Percentiles rank a stretch among this genome's conserved stretches.
Evolutionary conservation across 2,113 vertebrate species (phyloP).

Genomic region (Scortum barcoo): DNA sequence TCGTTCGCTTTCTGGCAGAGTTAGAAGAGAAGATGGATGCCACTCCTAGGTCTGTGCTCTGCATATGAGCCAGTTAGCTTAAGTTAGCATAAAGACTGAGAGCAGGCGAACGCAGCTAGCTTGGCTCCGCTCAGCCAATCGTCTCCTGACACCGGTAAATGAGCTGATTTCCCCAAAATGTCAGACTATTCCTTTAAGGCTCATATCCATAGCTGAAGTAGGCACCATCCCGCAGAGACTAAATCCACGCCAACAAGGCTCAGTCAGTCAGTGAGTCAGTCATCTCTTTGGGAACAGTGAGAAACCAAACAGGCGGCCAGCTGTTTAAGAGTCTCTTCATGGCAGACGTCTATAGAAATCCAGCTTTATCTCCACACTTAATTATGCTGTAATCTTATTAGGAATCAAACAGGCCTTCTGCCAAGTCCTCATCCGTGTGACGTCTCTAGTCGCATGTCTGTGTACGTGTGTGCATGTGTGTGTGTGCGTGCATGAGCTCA

Average conservation of each 20-base stretch:
- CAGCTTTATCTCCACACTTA: conserved; percentile 24
- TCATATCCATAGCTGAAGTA: not conserved
- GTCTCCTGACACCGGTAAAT: not conserved
- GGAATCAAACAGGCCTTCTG: conserved; percentile 2
- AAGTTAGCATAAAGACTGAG: not conserved
- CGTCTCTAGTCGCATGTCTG: not conserved
- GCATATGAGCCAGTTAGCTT: not conserved
- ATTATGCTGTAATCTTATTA: conserved; percentile 27
- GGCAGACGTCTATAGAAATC: conserved; percentile 34
- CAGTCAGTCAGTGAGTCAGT: not conserved
- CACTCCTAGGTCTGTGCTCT: not conserved
- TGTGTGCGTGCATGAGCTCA: not conserved
- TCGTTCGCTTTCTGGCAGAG: not conserved
- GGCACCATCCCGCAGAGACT: conserved; percentile 3
- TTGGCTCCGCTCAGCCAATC: not conserved
- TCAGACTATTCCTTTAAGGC: not conserved
- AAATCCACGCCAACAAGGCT: conserved; percentile 20
- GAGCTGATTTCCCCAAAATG: not conserved
- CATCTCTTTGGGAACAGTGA: conserved; percentile 40
- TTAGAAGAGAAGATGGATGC: conserved; percentile 2
- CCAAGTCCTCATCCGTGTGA: conserved; percentile 37
- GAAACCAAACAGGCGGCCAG: conserved; percentile 46
- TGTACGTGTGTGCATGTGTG: not conserved
- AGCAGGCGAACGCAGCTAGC: not conserved
- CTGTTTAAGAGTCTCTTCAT: conserved; percentile 49